Conservation (phyloP, 2,888 invertebrate species). For the Sepiola atlantica region DNA sequence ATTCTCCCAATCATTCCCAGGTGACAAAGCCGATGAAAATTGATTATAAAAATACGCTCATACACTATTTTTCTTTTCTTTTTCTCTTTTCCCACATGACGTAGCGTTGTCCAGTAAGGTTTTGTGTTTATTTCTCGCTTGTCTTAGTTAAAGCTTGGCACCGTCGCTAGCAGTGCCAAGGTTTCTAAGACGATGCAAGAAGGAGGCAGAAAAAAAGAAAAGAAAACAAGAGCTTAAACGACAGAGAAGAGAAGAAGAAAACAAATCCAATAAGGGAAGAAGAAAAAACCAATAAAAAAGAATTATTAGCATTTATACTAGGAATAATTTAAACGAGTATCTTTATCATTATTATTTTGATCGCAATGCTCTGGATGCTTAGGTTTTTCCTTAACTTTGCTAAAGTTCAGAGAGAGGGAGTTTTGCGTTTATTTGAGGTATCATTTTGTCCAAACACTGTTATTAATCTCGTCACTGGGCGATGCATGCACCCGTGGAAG, state of each 20-base stretch:
- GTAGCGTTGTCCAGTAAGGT: neutral
- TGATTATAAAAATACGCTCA: too few species aligned
- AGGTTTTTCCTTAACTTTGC: neutral
- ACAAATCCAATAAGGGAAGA: neutral
- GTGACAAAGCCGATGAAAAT: neutral
- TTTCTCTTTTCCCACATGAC: neutral
- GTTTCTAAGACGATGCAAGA: neutral
- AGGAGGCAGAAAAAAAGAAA: neutral
- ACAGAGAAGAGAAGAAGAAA: too few species aligned
- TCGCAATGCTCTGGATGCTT: neutral
- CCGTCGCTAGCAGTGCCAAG: neutral
- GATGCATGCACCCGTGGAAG: too few species aligned
- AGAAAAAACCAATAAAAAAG: neutral
- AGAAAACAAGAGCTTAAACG: neutral
- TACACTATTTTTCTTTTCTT: neutral
- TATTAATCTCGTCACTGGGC: neutral
- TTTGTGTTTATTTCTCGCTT: neutral
- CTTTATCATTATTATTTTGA: neutral
- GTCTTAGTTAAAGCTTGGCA: neutral
- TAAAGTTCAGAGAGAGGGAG: neutral
- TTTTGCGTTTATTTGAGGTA: neutral
- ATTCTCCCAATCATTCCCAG: neutral
- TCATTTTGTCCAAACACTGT: neutral
- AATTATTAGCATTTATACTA: neutral
- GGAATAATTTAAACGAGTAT: neutral